phyloP scores from a whole-genome alignment of 2,888 invertebrate species.

The Yponomeuta evonymella region DNA sequence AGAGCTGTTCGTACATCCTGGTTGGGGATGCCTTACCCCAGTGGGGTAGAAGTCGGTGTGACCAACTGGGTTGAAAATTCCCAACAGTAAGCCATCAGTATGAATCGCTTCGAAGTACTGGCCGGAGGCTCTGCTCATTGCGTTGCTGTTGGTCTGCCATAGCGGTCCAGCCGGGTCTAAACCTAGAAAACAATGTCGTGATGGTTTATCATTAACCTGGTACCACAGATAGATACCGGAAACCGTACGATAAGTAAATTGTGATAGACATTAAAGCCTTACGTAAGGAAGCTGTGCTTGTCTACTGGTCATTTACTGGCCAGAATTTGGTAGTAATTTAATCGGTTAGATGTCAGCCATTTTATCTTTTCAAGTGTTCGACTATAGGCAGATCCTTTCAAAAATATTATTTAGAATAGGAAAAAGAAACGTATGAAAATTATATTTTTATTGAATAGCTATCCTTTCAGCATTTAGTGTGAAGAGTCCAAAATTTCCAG shows the following conservation, averaged over 20 bases:
- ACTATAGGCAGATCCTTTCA: too few relatives aligned
- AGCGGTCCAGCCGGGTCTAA: slow-evolving; percentile 56
- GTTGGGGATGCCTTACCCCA: slow-evolving; percentile 52
- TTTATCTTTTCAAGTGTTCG: too few relatives aligned
- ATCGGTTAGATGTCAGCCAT: too few relatives aligned
- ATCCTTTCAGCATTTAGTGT: too few relatives aligned
- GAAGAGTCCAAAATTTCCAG: too few relatives aligned
- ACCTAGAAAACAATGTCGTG: slow-evolving; percentile 31
- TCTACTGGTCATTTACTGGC: too few relatives aligned
- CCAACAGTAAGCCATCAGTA: slow-evolving; percentile 51
- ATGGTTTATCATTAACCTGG: not conserved
- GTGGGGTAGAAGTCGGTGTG: slow-evolving; percentile 61
- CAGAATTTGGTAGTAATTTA: too few relatives aligned
- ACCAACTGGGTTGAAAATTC: slow-evolving; percentile 45
- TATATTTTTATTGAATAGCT: too few relatives aligned
- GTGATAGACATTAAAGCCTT: too few relatives aligned
- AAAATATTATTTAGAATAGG: too few relatives aligned
- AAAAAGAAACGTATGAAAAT: too few relatives aligned
- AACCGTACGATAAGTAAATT: not conserved
- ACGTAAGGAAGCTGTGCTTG: too few relatives aligned
- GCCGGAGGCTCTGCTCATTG: slow-evolving; percentile 41
- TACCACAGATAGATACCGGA: not conserved
- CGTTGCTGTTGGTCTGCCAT: slow-evolving; percentile 42
- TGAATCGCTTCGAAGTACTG: slow-evolving; percentile 57
- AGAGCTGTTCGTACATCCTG: slow-evolving; percentile 47